These are phyloP conservation scores for Germaria angustata DNA, from an alignment of 2,888 invertebrate genomes.

Conservation along the genomic window DNA sequence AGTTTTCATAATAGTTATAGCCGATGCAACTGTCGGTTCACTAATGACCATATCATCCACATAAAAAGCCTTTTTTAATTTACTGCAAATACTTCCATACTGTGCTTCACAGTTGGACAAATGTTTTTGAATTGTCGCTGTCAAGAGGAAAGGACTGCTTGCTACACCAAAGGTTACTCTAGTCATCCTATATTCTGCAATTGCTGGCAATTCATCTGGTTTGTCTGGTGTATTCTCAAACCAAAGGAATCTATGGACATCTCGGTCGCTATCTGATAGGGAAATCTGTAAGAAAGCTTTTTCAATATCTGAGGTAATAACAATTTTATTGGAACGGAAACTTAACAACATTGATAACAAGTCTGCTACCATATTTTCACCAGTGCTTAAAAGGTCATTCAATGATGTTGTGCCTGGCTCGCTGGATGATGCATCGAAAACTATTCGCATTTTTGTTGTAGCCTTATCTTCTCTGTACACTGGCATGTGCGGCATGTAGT, in stretches of 20 bases:
- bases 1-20: too few relatives aligned
- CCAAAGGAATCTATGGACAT: slow-evolving; percentile 66
- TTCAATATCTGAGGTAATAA: slow-evolving; percentile 62
- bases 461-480: slow-evolving; percentile 54
- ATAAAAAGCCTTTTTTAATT: slow-evolving; percentile 62
- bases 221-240: slow-evolving; percentile 39
- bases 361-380: too few relatives aligned
- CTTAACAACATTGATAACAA: slow-evolving; percentile 55
- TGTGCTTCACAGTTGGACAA: slow-evolving; percentile 20
- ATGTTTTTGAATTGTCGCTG: slow-evolving; percentile 63
- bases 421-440: slow-evolving; percentile 46
- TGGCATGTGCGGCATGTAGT: slow-evolving; percentile 57
- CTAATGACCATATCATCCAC: too few relatives aligned
- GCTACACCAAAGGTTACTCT: slow-evolving; percentile 64
- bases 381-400: slow-evolving; percentile 57
- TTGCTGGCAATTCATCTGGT: slow-evolving; percentile 6
- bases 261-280: slow-evolving; percentile 49
- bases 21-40: slow-evolving; percentile 3
- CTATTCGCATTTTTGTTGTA: slow-evolving; percentile 38
- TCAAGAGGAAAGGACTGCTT: slow-evolving; percentile 63
- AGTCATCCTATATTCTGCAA: slow-evolving; percentile 53
- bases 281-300: slow-evolving; percentile 66
- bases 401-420: too few relatives aligned
- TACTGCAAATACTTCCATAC: slow-evolving; percentile 45
- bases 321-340: slow-evolving; percentile 65